Evolutionary conservation across 2,888 invertebrate genomes (phyloP).

Genomic region (Apocheima hispidaria): DNA sequence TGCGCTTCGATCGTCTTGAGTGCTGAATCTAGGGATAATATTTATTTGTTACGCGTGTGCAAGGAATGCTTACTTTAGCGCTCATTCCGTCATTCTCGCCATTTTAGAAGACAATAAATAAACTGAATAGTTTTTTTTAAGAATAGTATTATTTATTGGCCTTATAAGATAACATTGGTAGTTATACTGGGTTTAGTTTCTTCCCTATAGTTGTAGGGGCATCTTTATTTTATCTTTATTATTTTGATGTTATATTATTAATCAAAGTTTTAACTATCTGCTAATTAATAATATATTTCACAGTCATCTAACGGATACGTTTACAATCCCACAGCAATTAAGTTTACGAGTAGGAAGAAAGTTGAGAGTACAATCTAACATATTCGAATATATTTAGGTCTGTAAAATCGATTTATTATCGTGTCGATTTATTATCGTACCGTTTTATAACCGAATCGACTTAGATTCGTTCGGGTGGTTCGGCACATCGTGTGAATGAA

Average conservation of each 20-base stretch:
- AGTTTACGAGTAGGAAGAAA: constrained; percentile 21
- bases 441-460: constrained; percentile 46
- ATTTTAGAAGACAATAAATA: too few relatives aligned
- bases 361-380: constrained; percentile 7
- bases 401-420: constrained; percentile 51
- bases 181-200: too few relatives aligned
- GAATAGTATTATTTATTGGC: too few relatives aligned
- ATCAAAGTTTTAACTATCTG: background rate
- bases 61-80: too few relatives aligned
- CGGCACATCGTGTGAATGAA: constrained; percentile 48
- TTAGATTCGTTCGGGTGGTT: constrained; percentile 49
- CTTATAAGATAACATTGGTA: background rate
- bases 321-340: constrained; percentile 25
- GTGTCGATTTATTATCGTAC: constrained; percentile 26
- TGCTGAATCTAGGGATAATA: too few relatives aligned
- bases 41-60: too few relatives aligned
- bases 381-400: constrained; percentile 16
- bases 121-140: too few relatives aligned
- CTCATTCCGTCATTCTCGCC: too few relatives aligned
- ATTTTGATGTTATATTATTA: background rate
- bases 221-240: background rate
- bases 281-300: constrained; percentile 14
- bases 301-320: constrained; percentile 14
- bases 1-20: too few relatives aligned
- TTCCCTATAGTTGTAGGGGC: too few relatives aligned